A percentile compares a stretch with the other conserved stretches of the same genome.
Evolutionary conservation across 2,113 vertebrate genomes (phyloP).

Genomic region (Heterotilapia buettikoferi): DNA sequence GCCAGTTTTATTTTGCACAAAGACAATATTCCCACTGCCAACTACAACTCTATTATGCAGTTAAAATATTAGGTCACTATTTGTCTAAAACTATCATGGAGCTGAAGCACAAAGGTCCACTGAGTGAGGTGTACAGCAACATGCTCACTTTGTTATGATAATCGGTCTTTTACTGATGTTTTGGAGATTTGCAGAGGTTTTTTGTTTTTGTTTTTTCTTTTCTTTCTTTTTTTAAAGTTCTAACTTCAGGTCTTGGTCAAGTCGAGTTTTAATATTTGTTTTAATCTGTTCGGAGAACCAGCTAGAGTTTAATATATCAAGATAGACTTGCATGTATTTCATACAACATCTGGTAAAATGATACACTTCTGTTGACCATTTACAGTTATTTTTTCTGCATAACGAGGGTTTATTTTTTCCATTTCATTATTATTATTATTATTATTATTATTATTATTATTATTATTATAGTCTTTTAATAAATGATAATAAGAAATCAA

Average conservation of each 20-base stretch:
- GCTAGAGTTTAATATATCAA: neutral
- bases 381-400: neutral
- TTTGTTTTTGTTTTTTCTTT: neutral
- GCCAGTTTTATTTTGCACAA: neutral
- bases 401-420: neutral
- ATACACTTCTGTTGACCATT: neutral
- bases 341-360: neutral
- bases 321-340: neutral
- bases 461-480: neutral
- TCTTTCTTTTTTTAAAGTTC: neutral
- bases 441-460: neutral
- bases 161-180: neutral
- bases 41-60: neutral
- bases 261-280: neutral
- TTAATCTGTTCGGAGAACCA: neutral
- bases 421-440: neutral
- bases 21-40: neutral
- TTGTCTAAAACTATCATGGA: neutral
- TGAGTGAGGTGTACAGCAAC: neutral
- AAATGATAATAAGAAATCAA: neutral
- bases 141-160: neutral
- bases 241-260: neutral
- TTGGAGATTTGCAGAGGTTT: neutral
- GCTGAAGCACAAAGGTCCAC: neutral
- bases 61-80: conserved; percentile 18